These are phyloP conservation scores for Heliconius ethilla DNA, from an alignment of 2,888 invertebrate species.

Conservation along the genomic window DNA sequence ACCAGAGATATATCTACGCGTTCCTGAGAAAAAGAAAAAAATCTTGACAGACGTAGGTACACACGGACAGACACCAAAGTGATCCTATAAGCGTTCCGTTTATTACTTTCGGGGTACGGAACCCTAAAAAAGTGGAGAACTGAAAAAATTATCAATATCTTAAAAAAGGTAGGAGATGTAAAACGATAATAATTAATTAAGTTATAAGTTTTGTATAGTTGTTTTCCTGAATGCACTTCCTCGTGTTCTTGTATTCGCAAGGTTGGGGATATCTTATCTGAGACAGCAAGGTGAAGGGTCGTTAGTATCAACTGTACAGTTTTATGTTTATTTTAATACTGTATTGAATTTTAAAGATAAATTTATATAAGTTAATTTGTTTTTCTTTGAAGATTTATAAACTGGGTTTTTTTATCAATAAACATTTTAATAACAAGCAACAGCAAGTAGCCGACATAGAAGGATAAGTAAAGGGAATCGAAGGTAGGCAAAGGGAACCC, in stretches of 20 bases:
- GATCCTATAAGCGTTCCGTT: too few relatives aligned
- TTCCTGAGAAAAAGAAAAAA: too few relatives aligned
- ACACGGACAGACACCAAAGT: too few relatives aligned
- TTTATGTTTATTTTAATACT: slow-evolving; percentile 5
- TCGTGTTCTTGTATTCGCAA: slow-evolving; percentile 33
- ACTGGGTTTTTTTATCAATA: background rate
- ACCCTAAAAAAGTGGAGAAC: background rate
- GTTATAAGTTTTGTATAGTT: slow-evolving; percentile 30
- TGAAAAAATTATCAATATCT: background rate
- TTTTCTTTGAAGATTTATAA: background rate
- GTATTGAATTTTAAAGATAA: background rate
- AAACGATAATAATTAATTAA: slow-evolving; percentile 14
- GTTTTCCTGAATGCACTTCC: slow-evolving; percentile 40
- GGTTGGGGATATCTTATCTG: slow-evolving; percentile 41
- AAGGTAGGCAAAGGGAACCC: background rate
- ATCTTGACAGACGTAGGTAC: too few relatives aligned
- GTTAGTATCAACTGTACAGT: slow-evolving; percentile 9
- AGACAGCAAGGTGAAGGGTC: slow-evolving; percentile 38
- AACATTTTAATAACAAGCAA: background rate
- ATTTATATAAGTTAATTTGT: background rate
- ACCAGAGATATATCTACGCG: too few relatives aligned
- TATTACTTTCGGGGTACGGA: too few relatives aligned
- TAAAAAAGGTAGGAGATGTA: background rate
- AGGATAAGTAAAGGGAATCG: background rate
- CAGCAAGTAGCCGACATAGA: too few relatives aligned